Percentiles rank a stretch among this genome's conserved stretches.
These are phyloP conservation scores for Electrona antarctica DNA, from an alignment of 2,113 vertebrate species.

Conservation along the genomic window DNA sequence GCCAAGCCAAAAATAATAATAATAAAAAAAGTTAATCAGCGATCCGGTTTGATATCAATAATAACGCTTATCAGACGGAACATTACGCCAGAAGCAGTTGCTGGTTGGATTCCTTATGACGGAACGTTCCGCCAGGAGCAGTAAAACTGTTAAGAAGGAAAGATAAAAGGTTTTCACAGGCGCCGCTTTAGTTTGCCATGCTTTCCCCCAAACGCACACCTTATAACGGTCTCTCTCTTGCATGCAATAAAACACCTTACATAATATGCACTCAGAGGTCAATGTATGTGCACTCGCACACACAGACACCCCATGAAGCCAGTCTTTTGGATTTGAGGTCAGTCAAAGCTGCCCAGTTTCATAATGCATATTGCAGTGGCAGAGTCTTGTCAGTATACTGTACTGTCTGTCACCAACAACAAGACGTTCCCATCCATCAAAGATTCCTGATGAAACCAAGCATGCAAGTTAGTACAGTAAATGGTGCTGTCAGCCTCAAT, in stretches of 20 bases:
- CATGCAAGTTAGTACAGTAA: background rate
- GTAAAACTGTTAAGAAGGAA: too few relatives aligned
- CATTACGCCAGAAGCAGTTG: too few relatives aligned
- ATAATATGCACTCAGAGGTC: slow-evolving; percentile 1
- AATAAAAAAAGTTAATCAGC: too few relatives aligned
- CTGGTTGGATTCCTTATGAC: too few relatives aligned
- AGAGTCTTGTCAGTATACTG: slow-evolving; percentile 33
- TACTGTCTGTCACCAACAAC: slow-evolving; percentile 33
- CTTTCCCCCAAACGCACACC: background rate
- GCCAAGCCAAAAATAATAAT: too few relatives aligned
- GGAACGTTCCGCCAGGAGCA: too few relatives aligned
- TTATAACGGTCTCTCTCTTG: background rate
- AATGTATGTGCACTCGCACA: background rate
- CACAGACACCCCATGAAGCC: slow-evolving; percentile 6
- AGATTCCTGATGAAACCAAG: background rate
- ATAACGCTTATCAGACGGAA: too few relatives aligned
- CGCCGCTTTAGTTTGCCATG: too few relatives aligned
- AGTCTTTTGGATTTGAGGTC: slow-evolving; percentile 10
- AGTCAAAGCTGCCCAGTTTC: slow-evolving; percentile 42
- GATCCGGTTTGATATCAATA: too few relatives aligned
- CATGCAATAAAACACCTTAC: slow-evolving; percentile 5
- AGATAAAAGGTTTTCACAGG: too few relatives aligned
- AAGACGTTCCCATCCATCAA: slow-evolving; percentile 29
- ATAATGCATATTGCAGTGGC: slow-evolving; percentile 43
- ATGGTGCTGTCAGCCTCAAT: background rate